Evolutionary conservation across 2,888 invertebrate genomes (phyloP).

Genomic region (Temnothorax ravouxi): DNA sequence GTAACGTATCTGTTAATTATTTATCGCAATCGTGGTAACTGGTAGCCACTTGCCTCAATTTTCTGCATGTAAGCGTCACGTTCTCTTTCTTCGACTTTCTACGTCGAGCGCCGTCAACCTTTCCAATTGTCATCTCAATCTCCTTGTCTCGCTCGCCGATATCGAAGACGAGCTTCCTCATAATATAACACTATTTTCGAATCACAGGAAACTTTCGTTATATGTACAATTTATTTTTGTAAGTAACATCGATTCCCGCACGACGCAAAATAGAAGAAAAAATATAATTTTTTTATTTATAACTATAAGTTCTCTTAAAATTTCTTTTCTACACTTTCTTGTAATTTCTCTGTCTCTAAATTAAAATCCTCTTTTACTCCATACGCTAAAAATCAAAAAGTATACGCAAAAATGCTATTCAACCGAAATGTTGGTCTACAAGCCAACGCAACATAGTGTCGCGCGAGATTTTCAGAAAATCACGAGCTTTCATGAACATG

Average conservation of each 20-base stretch:
- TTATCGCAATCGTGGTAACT: slow-evolving; percentile 27
- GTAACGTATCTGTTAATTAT: slow-evolving; percentile 40
- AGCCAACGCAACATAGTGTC: neutral
- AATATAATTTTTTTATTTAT: neutral
- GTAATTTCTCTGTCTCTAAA: neutral
- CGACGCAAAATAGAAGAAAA: neutral
- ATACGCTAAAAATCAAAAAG: neutral
- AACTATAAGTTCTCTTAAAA: neutral
- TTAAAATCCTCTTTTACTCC: neutral
- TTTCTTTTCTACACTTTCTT: neutral
- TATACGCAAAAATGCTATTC: neutral
- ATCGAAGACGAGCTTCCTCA: slow-evolving; percentile 8
- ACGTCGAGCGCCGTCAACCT: slow-evolving; percentile 56
- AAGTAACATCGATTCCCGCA: neutral
- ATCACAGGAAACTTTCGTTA: neutral
- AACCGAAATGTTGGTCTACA: neutral
- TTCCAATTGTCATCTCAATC: slow-evolving; percentile 54
- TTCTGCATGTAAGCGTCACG: slow-evolving; percentile 69
- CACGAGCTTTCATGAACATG: neutral
- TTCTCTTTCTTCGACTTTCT: slow-evolving; percentile 74
- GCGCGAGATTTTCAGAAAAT: slow-evolving; percentile 22
- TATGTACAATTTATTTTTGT: neutral
- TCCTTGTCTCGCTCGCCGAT: slow-evolving; percentile 22
- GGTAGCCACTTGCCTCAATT: slow-evolving; percentile 52
- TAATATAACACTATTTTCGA: neutral